Evolutionary conservation across 1,140 invertebrate species (phyloP), one percentile per base, ranked within the genome.

Genomic region (Sarcophaga peregrina): DNA sequence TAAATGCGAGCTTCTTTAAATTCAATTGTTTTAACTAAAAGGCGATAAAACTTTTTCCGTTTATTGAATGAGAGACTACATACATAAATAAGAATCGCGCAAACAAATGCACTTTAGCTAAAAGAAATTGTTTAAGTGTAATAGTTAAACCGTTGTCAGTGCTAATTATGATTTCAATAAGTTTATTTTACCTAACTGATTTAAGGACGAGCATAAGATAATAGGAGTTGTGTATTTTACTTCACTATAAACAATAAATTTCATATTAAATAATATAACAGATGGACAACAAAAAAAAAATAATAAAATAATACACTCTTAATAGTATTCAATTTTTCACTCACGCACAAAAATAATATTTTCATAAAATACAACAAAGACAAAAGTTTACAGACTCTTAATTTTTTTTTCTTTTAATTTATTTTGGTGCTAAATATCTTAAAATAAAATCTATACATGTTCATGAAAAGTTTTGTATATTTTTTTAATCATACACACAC

Each of bases 1-100:
- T 86, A 92, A 92, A 86, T 93, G 93, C 87, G 91, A 91, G 81
- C 87, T 93, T 84, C 90, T 93, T 82, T 93, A 92, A 86, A 80
- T 80, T 17, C 25, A 50, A 20, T 50, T 20, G 17, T 20, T 68
- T 68, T 9, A 68, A 68, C 25, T 74, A 82, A 76, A 68, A 52
- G 75, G n/a, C 50, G 75, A 47, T 78, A 78, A 17, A 8, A 50
- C 10, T 17, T n/a, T n/a, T 76, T 52, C 50, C 48, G 47, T 78
- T 15, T 10, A 52, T 50, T 78, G 46, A 76, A 82, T 20, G 50
- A 76, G 47, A 82, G 74, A 88, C 75, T 78, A 78, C 47, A 78
- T 78, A 76, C 54, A 62, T 62, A 47, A 52, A 78, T 78, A 50
- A 88, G 75, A 78, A 50, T 50, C 17, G 17, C 62, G 62, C n/a